Evolutionary conservation across 2,888 invertebrate genomes (phyloP).

Genomic region (Cataglyphis altisquamis): DNA sequence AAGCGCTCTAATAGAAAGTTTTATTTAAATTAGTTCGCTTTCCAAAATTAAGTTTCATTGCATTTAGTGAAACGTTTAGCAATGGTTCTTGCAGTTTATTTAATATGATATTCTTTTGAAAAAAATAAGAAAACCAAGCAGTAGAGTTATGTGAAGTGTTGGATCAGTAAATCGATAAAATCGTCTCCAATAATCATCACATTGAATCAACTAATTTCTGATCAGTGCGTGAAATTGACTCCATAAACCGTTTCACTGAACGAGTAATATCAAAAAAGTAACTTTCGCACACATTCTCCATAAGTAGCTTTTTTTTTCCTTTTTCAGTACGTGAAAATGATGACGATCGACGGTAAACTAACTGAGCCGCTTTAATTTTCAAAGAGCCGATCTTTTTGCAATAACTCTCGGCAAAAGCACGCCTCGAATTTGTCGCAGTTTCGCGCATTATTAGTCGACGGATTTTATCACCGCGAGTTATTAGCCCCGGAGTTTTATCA

Average conservation of each 20-base stretch:
- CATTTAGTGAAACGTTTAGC: neutral
- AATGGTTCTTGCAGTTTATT: neutral
- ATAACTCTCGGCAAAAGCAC: slow-evolving; percentile 53
- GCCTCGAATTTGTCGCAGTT: slow-evolving; percentile 65
- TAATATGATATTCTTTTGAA: neutral
- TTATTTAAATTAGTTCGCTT: neutral
- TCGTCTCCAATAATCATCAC: neutral
- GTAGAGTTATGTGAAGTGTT: neutral
- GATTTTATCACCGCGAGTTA: slow-evolving; percentile 68
- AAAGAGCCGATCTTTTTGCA: slow-evolving; percentile 59
- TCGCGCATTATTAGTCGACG: slow-evolving; percentile 65
- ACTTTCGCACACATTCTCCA: neutral
- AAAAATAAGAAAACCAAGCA: neutral
- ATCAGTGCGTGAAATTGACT: neutral
- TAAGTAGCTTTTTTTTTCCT: neutral
- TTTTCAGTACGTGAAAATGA: neutral
- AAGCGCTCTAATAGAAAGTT: neutral
- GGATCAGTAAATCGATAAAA: neutral
- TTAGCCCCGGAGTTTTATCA: slow-evolving; percentile 64
- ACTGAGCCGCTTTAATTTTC: slow-evolving; percentile 61
- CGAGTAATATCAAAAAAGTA: neutral
- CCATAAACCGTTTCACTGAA: neutral
- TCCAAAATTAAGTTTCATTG: neutral
- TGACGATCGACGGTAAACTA: neutral
- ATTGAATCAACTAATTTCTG: neutral